These are phyloP conservation scores for Peromyscus melanophrys DNA, from an alignment of 2,797 vertebrate genomes.

Conservation along the genomic window DNA sequence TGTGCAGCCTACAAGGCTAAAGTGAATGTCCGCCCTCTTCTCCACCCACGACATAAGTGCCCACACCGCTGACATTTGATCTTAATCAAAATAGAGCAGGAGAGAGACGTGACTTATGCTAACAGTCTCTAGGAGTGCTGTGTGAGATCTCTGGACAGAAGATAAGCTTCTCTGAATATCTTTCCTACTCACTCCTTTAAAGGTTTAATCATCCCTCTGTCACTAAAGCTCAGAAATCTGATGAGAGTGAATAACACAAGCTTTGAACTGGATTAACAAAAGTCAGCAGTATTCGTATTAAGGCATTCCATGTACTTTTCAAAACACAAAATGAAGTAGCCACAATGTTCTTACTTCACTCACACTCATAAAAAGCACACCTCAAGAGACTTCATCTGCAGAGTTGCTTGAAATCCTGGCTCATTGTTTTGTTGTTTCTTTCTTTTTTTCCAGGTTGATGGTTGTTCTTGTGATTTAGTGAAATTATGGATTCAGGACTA, in stretches of 20 bases:
- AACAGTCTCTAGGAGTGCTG: not conserved
- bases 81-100: not conserved
- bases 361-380: not conserved
- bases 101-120: not conserved
- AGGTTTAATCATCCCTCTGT: not conserved
- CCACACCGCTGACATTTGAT: not conserved
- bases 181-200: not conserved
- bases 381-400: not conserved
- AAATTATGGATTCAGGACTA: not conserved
- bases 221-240: not conserved
- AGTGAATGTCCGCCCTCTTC: not conserved
- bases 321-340: not conserved
- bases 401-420: not conserved
- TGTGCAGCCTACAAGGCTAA: not conserved
- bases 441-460: not conserved
- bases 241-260: not conserved
- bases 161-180: not conserved
- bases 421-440: not conserved
- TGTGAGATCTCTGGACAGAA: not conserved
- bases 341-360: not conserved
- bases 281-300: not conserved
- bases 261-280: not conserved
- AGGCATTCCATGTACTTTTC: not conserved
- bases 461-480: not conserved
- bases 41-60: not conserved